Conservation (phyloP, 2,888 invertebrate genomes). For the Scaptodrosophila latifasciaeformis region DNA sequence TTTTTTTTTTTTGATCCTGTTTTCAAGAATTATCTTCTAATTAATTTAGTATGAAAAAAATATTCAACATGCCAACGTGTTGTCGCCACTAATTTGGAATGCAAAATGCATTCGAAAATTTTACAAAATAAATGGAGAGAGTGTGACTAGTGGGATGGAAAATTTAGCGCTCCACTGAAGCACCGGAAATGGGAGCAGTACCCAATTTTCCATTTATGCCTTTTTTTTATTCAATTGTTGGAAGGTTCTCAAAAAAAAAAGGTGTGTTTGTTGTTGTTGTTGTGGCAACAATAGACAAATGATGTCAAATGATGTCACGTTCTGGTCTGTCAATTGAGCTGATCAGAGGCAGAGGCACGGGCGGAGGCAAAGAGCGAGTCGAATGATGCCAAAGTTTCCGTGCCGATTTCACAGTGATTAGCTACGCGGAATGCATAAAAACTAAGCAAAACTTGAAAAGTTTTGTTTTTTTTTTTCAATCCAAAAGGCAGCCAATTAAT, state of each 20-base stretch:
- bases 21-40: neutral
- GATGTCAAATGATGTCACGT: slow-evolving; percentile 56
- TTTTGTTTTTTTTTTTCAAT: too few relatives aligned
- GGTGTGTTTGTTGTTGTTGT: neutral
- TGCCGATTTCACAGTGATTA: slow-evolving; percentile 59
- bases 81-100: slow-evolving; percentile 19
- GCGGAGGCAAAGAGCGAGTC: neutral
- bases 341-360: neutral
- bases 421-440: slow-evolving; percentile 53
- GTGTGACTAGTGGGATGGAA: slow-evolving; percentile 5
- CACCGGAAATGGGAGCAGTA: slow-evolving; percentile 21
- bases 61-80: slow-evolving; percentile 11
- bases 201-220: neutral
- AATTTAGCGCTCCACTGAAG: slow-evolving; percentile 7
- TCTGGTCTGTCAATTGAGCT: slow-evolving; percentile 46
- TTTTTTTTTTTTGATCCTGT: too few relatives aligned
- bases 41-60: slow-evolving; percentile 6
- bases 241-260: too few relatives aligned
- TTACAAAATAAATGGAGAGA: too few relatives aligned
- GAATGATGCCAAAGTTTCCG: too few relatives aligned
- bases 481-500: too few relatives aligned
- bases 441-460: neutral
- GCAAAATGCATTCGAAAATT: slow-evolving; percentile 6
- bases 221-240: too few relatives aligned
- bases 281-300: slow-evolving; percentile 4